Base-by-base conservation (phyloP, 2,797 vertebrate species). In the Prunella strophiata region DNA sequence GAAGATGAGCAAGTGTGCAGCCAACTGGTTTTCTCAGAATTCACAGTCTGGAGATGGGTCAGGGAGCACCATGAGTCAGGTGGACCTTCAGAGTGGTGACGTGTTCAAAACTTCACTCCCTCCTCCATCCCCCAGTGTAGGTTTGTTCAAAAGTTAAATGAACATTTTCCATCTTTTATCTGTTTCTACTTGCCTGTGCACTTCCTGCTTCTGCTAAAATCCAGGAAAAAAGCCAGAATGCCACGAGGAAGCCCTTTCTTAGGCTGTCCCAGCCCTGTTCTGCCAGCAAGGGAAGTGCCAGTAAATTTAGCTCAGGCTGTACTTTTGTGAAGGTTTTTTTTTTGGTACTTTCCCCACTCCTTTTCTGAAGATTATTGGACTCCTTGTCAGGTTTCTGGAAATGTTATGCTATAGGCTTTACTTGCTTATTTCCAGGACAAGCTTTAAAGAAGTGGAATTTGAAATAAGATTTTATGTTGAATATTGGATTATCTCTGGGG, bases 191-290 rank as follows among this genome's bases (percentile, higher is more conserved):
- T 71, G 68, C 63, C 50, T 81, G 40, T 58, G 59, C 34, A 18
- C 89, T 95, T 97, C 91, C 90, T 94, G 74, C 63, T 95, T 93
- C 92, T 97, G 51, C 88, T 91, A 54, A 85, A 96, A 93, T 79
- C 62, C 83, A 95, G 94, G 96, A 96, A 93, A 88, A 91, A 81
- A 85, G 93, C 91, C 94, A 96, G 70, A 93, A 77, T 90, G 83
- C 91, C 74, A 91, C 1, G 83, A 96, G 95, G 95, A 96, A 90
- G n/a, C 88, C 71, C 77, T 94, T 97, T 96, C 85, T 93, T 86
- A 93, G 63, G 42, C 66, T 86, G 83, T 91, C 80, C 80, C 47
- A 88, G 59, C 63, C 22, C 74, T 71, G 48, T 82, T 94, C 86
- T 95, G 94, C 96, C 89, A 92, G 73, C 77, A 91, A 88, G 62